phyloP scores from a whole-genome alignment of 2,888 invertebrate genomes.

The Papilio demoleus region DNA sequence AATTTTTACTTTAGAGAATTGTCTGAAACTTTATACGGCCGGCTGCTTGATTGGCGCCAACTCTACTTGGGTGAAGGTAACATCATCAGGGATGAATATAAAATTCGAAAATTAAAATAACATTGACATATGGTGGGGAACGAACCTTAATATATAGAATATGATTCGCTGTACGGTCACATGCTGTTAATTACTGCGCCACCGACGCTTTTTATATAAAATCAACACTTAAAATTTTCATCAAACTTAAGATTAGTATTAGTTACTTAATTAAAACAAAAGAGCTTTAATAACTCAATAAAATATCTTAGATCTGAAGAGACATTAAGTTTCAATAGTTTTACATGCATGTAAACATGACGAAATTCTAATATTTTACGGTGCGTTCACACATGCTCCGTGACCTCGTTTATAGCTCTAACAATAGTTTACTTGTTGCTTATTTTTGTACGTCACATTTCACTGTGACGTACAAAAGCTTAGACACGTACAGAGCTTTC shows the following conservation, averaged over 20 bases:
- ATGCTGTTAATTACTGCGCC: too few species aligned
- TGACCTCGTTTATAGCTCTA: slow-evolving; percentile 10
- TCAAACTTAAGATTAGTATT: neutral
- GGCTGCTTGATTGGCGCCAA: too few species aligned
- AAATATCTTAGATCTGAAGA: slow-evolving; percentile 9
- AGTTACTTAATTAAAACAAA: neutral
- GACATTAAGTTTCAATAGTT: neutral
- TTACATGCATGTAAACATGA: neutral
- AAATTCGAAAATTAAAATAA: too few species aligned
- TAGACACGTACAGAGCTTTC: neutral
- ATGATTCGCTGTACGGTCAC: too few species aligned
- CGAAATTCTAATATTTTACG: neutral
- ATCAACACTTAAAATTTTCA: neutral
- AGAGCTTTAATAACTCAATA: neutral
- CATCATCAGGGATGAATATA: too few species aligned
- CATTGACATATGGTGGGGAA: too few species aligned
- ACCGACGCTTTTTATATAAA: too few species aligned
- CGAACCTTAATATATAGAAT: too few species aligned
- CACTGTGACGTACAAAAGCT: neutral
- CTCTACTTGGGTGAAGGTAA: too few species aligned
- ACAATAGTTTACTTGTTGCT: slow-evolving; percentile 22
- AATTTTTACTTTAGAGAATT: too few species aligned
- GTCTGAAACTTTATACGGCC: too few species aligned
- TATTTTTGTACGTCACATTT: slow-evolving; percentile 22
- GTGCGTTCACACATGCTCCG: neutral